Base-by-base conservation (phyloP, 2,888 invertebrate species). In the Bruchidius siliquastri region DNA sequence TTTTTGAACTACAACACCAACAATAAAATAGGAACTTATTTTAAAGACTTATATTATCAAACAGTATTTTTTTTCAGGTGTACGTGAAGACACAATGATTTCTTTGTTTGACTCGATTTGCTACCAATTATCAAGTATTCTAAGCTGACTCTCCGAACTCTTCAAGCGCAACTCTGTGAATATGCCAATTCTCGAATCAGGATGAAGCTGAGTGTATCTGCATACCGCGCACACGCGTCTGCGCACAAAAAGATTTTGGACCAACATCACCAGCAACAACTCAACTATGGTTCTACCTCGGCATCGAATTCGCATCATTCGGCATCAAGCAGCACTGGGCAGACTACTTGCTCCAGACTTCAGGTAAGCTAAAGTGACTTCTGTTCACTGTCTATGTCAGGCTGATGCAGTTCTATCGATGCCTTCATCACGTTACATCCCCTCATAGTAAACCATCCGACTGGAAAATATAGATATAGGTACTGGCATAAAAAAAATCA, bases 201-300 rank as follows among this genome's bases (percentile, higher is more conserved):
- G 75, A 95, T 95, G 95, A 95, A 95, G 91, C 89, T 95, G 85
- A 94, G 94, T 87, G 95, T 95, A 84, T 94, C 94, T 84, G 95
- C 95, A 84, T 95, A 94, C 87, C 91, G 95, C 86, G 95, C 95
- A 85, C 95, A 95, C 88, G 94, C 95, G 86, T 94, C 94, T 80
- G 95, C 95, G 86, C 94, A 95, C 87, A 94, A 94, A 88, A 95
- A 95, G 89, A 94, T 95, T 84, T 89, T 95, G 85, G 92, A 90
- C 83, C 92, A 92, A 81, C 91, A 92, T 83, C 94, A 92, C 84
- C 91, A 92, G 83, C 94, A 92, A 83, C 91, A 91, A 87, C 89
- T 91, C 82, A 92, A 92, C 86, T 94, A 94, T 90, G 94, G 92
- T 75, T 92, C 92, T 81, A 92, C 92, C 71, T 91, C 92, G 76